Evolutionary conservation across 2,113 vertebrate species (phyloP), one percentile per base, ranked within the genome.

Genomic region (Ochotona princeps): DNA sequence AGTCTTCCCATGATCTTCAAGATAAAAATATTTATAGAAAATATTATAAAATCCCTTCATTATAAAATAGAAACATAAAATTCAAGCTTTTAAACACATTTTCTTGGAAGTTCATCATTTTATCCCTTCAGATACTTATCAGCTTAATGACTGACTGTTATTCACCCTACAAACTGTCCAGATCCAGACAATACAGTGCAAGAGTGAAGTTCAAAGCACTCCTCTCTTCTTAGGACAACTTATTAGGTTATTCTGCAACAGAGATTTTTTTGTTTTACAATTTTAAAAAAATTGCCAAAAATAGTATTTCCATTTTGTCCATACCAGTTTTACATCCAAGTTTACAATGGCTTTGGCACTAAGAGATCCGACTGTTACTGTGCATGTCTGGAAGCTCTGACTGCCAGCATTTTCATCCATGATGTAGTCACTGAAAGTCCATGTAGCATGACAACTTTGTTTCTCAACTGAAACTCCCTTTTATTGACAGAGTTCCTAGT

Each of bases 1-100:
- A 57, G 57, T 70, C 25, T 94, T 96, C 32, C 83, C 82, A 11
- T 95, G 66, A 66, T 17, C 94, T 95, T 86, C 26, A 54, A 94
- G 61, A 66, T 7, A 93, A 95, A 81, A 80, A 75, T 12, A 54
- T 35, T 91, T 80, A 72, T 69, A 72, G 57, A 90, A 92, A 74
- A 86, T 35, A 30, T 57, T 35, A 30, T 57, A 44, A 92, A 47
- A 92, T 72, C 3, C 28, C 90, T 87, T 87, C 66, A 78, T 81
- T 90, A 25, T 80, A 75, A 93, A 91, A 47, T 15, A 90, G 61
- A 94, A 89, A 60, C n/a, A n/a, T 12, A 1, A 81, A 87, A 82
- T 80, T 87, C 78, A 90, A 87, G 30, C 32, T 90, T 61, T 87
- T 35, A 10, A 92, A 95, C 92, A 74, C 10, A 70, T 72, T 93